Evolutionary conservation across 2,888 invertebrate genomes (phyloP), one percentile per base, ranked within the genome.

Genomic region (Napeogenes sylphis): DNA sequence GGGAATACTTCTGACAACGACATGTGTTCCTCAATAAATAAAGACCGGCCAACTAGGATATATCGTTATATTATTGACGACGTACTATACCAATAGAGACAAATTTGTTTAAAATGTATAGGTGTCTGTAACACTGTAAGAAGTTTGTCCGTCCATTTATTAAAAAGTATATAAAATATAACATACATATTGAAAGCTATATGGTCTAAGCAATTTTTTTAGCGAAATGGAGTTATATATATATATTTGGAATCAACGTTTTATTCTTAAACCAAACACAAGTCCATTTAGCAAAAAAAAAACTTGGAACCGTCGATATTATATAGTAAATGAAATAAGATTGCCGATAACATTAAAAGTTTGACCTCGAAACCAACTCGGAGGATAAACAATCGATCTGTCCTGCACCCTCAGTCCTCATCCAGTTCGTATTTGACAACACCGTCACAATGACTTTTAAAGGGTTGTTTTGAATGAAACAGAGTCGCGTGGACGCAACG

Each of bases 401-500:
- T 21, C 4, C 33, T 54, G 58, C 56, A 51, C 55, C n/a, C 51
- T 51, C 8, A 13, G n/a, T 71, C 67, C 70, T 69, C 71, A 75
- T 68, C 70, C 67, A 47, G 58, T 46, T 65, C 69, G 64, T 71
- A 71, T 70, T 74, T 71, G 70, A 70, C 68, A 71, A 71, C 71
- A 71, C 70, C 70, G 73, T 73, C 60, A 71, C 72, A 74, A 71
- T 69, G 72, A 65, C 62, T 58, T 68, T 67, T 69, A 70, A 72
- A 71, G 75, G 76, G 75, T 73, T 73, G 75, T 66, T 71, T 70
- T 67, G 67, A 65, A 67, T 71, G 71, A 65, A 70, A 70, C 71
- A 64, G 69, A 67, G 71, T 69, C 79, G 77, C 76, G 75, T 74
- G 77, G 58, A 58, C 53, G 65, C 70, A n/a, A 68, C 80, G 77